Evolutionary conservation across 2,797 vertebrate genomes (phyloP), one percentile per base, ranked within the genome.

Genomic region (Chiroxiphia lanceolata): DNA sequence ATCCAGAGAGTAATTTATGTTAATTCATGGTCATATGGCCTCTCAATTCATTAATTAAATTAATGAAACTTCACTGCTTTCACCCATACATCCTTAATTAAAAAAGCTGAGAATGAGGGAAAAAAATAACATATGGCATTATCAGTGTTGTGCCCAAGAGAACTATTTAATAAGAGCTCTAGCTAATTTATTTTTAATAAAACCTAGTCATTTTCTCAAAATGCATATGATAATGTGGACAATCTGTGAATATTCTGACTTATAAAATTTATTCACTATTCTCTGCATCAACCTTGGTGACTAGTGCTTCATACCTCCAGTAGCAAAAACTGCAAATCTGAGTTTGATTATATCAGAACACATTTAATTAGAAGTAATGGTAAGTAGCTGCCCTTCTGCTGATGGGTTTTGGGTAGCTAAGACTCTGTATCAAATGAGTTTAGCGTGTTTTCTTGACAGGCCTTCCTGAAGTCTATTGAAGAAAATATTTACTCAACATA

Each of bases 11-110:
- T 76, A 94, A 92, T 81, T 93, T 26, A 92, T 86, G 63, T 90
- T 92, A 94, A 95, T 94, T 68, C 71, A 91, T 70, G 53, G 51
- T 90, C 54, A 89, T 63, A n/a, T 88, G 64, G 34, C 34, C 40
- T 84, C 91, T 74, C 80, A 86, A 83, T 93, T 20, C 47, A 96
- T 95, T 98, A 94, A 97, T 98, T 97, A 94, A 95, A 97, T 97
- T 97, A 97, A 95, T 96, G 91, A 96, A 65, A 94, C 47, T 94
- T 95, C 72, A 90, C 56, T 91, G 22, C 78, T 97, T 95, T 95
- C 33, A 90, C 61, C 94, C 34, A 93, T 95, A 67, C 50, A 97
- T 72, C 13, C 76, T 94, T 92, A 95, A 89, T 94, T 92, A 94
- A 96, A 96, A 90, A 90, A 4, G 2, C 44, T 89, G 87, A 93